Percentiles rank a stretch among this genome's conserved stretches.
Evolutionary conservation across 2,888 invertebrate genomes (phyloP).

Genomic region (Andrena haemorrhoa): DNA sequence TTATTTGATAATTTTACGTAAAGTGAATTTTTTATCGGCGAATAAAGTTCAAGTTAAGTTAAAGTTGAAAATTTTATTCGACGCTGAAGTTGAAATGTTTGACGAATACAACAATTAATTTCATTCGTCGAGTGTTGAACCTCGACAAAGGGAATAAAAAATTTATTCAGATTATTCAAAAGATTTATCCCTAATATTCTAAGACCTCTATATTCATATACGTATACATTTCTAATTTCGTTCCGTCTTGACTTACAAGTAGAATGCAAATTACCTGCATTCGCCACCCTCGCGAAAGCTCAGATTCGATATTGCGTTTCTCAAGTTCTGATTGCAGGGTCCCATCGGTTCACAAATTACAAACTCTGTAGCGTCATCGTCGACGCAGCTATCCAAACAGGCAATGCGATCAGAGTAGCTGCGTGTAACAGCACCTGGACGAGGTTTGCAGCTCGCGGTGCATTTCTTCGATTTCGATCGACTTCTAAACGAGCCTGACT

Average conservation of each 20-base stretch:
- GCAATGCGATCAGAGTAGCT: conserved; percentile 31
- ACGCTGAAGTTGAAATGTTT: too few relatives aligned
- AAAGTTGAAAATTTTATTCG: too few relatives aligned
- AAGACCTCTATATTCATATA: neutral
- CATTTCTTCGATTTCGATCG: conserved; percentile 26
- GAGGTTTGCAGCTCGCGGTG: conserved; percentile 10
- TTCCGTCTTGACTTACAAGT: neutral
- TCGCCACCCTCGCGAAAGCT: neutral
- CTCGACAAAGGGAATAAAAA: too few relatives aligned
- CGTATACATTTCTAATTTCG: neutral
- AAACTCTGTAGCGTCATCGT: neutral
- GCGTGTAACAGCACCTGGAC: neutral
- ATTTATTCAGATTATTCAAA: too few relatives aligned
- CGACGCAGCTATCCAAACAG: neutral
- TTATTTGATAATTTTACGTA: too few relatives aligned
- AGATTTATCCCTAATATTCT: neutral
- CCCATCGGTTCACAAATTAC: conserved; percentile 2
- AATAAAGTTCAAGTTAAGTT: too few relatives aligned
- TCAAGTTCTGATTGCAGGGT: conserved; percentile 20
- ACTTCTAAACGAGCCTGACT: neutral
- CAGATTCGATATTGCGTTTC: conserved; percentile 5
- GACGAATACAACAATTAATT: too few relatives aligned
- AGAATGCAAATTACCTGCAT: conserved; percentile 23
- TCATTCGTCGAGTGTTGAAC: too few relatives aligned
- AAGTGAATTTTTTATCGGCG: too few relatives aligned